phyloP scores from a whole-genome alignment of 2,113 vertebrate species.

The Symphodus melops region DNA sequence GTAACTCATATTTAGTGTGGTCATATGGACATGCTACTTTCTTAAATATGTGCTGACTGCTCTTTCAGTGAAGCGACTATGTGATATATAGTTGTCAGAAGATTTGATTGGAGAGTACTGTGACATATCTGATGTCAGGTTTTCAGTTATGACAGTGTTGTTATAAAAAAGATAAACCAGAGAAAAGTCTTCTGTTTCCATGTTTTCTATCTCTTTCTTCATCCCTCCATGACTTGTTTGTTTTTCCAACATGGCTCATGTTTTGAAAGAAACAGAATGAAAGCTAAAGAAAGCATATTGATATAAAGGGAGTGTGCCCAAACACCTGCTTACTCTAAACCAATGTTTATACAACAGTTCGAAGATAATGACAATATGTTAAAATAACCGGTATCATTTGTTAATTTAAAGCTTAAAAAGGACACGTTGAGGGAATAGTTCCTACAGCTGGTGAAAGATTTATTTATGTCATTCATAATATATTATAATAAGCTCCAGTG shows the following conservation, averaged over 20 bases:
- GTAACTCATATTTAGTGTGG: neutral
- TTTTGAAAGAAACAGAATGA: neutral
- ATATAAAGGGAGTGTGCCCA: neutral
- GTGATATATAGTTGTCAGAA: neutral
- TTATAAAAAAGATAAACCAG: slow-evolving; percentile 20
- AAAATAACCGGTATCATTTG: slow-evolving; percentile 7
- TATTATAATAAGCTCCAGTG: slow-evolving; percentile 22
- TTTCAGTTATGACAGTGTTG: neutral
- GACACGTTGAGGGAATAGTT: slow-evolving; percentile 12
- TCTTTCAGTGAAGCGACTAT: neutral
- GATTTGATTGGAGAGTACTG: neutral
- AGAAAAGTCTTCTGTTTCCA: neutral
- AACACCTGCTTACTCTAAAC: neutral
- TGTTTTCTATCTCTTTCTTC: neutral
- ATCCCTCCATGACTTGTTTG: neutral
- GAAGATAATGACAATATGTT: slow-evolving; percentile 1
- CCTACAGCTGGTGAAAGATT: slow-evolving; percentile 29
- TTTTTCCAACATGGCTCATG: neutral
- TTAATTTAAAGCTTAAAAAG: neutral
- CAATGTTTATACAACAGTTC: slow-evolving; percentile 6
- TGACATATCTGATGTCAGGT: neutral
- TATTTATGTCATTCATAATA: slow-evolving; percentile 27
- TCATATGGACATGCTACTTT: neutral
- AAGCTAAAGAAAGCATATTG: neutral
- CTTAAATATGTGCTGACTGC: neutral